Evolutionary conservation across 2,888 invertebrate genomes (phyloP).

Genomic region (Dasysyrphus albostriatus): DNA sequence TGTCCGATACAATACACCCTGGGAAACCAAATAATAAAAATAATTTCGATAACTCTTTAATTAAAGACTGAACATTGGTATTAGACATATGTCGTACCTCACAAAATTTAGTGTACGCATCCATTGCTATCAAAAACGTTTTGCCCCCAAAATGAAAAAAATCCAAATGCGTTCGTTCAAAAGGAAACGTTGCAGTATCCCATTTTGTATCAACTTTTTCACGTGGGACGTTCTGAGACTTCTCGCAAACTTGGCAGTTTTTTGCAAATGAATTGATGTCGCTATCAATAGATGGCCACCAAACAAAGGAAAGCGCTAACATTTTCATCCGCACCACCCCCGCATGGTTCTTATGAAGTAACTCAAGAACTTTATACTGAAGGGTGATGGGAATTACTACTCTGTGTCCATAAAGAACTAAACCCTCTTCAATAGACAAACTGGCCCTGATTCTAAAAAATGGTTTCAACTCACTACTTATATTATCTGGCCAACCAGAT

Average conservation of each 20-base stretch:
- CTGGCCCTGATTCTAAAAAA: conserved; percentile 15
- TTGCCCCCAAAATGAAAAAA: background rate
- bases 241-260: background rate
- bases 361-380: background rate
- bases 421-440: conserved; percentile 28
- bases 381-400: conserved; percentile 19
- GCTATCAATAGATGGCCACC: background rate
- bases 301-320: background rate
- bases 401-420: conserved; percentile 25
- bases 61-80: background rate
- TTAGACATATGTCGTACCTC: background rate
- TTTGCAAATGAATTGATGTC: background rate
- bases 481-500: conserved; percentile 2
- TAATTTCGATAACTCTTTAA: conserved; percentile 4
- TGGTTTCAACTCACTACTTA: background rate
- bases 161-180: background rate
- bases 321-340: conserved; percentile 3
- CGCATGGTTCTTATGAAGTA: conserved; percentile 31
- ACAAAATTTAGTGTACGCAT: background rate
- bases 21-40: conserved; percentile 41
- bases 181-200: background rate
- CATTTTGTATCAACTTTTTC: background rate
- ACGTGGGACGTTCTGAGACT: background rate
- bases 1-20: conserved; percentile 22
- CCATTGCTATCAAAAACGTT: background rate